Conservation (phyloP, 2,888 invertebrate species). For the Eupithecia inturbata region DNA sequence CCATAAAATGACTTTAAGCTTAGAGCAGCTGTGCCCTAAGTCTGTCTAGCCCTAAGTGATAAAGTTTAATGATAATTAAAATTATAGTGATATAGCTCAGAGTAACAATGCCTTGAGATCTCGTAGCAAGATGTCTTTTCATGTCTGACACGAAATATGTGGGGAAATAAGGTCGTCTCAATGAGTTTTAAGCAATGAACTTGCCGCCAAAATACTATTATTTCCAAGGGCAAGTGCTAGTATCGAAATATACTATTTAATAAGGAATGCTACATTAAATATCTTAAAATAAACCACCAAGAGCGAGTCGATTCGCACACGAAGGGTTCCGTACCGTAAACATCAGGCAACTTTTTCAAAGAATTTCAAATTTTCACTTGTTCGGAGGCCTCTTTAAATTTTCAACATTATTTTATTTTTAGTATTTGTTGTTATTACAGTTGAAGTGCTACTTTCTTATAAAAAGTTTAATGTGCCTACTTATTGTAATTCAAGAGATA, state of each 20-base stretch:
- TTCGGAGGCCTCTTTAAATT: too few species aligned
- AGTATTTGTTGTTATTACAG: too few species aligned
- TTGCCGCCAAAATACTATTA: not conserved
- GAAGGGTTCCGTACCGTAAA: too few species aligned
- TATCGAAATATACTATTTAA: not conserved
- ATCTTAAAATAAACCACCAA: too few species aligned
- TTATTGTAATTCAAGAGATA: too few species aligned
- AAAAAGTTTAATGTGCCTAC: too few species aligned
- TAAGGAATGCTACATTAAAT: too few species aligned
- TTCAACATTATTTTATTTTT: too few species aligned
- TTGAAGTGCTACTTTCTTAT: too few species aligned
- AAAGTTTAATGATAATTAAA: slow-evolving; percentile 52
- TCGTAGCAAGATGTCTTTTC: not conserved
- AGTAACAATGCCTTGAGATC: slow-evolving; percentile 20
- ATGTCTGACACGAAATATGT: not conserved
- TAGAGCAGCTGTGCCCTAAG: slow-evolving; percentile 54
- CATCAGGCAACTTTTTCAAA: too few species aligned
- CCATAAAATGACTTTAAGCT: slow-evolving; percentile 59
- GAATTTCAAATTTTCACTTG: too few species aligned
- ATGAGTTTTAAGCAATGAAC: not conserved
- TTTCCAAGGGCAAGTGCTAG: not conserved
- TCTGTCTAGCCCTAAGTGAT: slow-evolving; percentile 47
- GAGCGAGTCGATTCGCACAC: too few species aligned
- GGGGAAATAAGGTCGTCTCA: not conserved
- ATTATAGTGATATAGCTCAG: slow-evolving; percentile 33